Evolutionary conservation across 2,888 invertebrate species (phyloP).

Genomic region (Amblyjoppa proteus): DNA sequence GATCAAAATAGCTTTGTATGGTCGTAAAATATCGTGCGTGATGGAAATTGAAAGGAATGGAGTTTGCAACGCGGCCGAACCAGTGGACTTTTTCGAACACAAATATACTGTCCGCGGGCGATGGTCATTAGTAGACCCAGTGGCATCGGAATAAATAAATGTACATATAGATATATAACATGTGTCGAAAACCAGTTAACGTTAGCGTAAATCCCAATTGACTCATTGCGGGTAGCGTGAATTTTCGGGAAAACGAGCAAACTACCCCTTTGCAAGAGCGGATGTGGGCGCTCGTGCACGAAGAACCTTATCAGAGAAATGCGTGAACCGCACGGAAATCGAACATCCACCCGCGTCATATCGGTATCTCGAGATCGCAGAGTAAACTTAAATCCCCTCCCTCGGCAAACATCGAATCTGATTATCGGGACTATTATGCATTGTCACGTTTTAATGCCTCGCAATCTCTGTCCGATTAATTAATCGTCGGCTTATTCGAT

Average conservation of each 20-base stretch:
- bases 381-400: background rate
- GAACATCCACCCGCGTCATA: background rate
- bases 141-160: background rate
- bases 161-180: background rate
- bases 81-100: background rate
- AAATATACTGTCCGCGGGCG: background rate
- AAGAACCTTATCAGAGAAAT: background rate
- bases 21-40: background rate
- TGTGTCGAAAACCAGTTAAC: slow-evolving; percentile 2
- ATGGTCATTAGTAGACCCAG: background rate
- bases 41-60: background rate
- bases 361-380: background rate
- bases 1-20: background rate
- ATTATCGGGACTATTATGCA: slow-evolving; percentile 47
- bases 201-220: slow-evolving; percentile 24
- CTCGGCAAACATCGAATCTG: slow-evolving; percentile 26
- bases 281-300: background rate
- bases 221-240: slow-evolving; percentile 16
- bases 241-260: slow-evolving; percentile 6
- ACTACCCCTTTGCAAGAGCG: background rate
- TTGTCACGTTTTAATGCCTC: background rate
- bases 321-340: background rate
- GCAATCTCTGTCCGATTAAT: background rate
- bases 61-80: background rate
- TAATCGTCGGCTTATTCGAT: background rate